Evolutionary conservation across 1,140 invertebrate species (phyloP).

Genomic region (Plectrocnemia conspersa): DNA sequence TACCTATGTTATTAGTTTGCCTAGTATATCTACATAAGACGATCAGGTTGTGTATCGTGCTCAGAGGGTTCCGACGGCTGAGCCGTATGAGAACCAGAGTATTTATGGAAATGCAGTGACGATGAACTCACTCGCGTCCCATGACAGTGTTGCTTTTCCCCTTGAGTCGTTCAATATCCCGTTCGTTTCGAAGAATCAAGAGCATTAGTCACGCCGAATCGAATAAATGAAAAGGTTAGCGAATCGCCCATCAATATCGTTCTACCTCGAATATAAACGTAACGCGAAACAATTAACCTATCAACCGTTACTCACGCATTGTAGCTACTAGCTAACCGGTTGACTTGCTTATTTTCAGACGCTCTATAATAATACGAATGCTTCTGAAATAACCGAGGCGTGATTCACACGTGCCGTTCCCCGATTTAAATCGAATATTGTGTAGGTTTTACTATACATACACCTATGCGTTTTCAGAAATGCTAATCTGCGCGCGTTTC

Average conservation of each 20-base stretch:
- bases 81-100: slow-evolving; percentile 1
- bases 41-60: not conserved
- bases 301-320: not conserved
- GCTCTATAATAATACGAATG: not conserved
- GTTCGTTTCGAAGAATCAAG: too few species aligned
- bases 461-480: too few species aligned
- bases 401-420: too few species aligned
- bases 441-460: too few species aligned
- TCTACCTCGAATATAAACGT: not conserved
- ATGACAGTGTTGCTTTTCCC: slow-evolving; percentile 2
- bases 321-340: not conserved
- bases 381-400: too few species aligned
- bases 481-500: too few species aligned
- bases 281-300: not conserved
- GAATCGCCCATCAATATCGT: too few species aligned
- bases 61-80: not conserved
- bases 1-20: too few species aligned
- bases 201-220: not conserved
- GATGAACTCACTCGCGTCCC: slow-evolving; percentile 8
- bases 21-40: not conserved
- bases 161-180: not conserved
- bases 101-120: not conserved
- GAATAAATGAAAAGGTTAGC: not conserved
- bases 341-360: not conserved
- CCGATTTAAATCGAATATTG: too few species aligned